A percentile compares a stretch with the other conserved stretches of the same genome.
These are phyloP conservation scores for Platygyra sinensis DNA, from an alignment of 64 coral and sea anemone species.

Conservation along the genomic window DNA sequence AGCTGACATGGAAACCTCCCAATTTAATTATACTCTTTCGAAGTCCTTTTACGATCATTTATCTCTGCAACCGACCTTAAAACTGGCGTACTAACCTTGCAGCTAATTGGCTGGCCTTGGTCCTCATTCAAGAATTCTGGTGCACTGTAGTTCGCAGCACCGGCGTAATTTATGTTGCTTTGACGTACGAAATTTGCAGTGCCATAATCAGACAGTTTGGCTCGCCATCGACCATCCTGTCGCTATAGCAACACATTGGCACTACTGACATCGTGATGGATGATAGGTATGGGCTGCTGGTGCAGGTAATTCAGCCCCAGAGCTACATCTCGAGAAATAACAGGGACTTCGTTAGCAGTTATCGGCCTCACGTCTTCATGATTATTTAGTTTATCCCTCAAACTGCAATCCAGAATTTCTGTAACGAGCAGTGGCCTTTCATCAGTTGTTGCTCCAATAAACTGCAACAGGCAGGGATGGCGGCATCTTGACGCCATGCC, in stretches of 20 bases:
- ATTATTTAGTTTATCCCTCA: too few species aligned
- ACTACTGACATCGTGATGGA: slow-evolving; percentile 70
- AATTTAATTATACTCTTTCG: too few species aligned
- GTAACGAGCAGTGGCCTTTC: slow-evolving; percentile 39
- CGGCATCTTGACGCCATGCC: slow-evolving; percentile 63
- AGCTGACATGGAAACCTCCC: too few species aligned
- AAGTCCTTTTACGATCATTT: too few species aligned
- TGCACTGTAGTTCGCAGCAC: background rate
- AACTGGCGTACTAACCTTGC: background rate
- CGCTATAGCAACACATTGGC: slow-evolving; percentile 63
- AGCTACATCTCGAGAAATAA: slow-evolving; percentile 53
- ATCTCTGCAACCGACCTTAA: too few species aligned
- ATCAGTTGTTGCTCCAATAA: slow-evolving; percentile 75
- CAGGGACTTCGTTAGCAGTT: too few species aligned
- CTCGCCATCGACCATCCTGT: slow-evolving; percentile 29
- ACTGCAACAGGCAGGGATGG: slow-evolving; percentile 75
- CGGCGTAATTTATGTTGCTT: background rate
- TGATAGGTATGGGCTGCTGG: slow-evolving; percentile 33
- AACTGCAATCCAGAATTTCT: slow-evolving; percentile 59
- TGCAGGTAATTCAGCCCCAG: slow-evolving; percentile 59
- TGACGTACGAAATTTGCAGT: slow-evolving; percentile 28
- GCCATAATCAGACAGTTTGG: slow-evolving; percentile 72
- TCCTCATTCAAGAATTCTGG: background rate
- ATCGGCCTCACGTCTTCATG: too few species aligned
- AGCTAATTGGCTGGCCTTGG: background rate